Base-by-base conservation (phyloP, 1,140 invertebrate genomes). In the Hyles vespertilio region DNA sequence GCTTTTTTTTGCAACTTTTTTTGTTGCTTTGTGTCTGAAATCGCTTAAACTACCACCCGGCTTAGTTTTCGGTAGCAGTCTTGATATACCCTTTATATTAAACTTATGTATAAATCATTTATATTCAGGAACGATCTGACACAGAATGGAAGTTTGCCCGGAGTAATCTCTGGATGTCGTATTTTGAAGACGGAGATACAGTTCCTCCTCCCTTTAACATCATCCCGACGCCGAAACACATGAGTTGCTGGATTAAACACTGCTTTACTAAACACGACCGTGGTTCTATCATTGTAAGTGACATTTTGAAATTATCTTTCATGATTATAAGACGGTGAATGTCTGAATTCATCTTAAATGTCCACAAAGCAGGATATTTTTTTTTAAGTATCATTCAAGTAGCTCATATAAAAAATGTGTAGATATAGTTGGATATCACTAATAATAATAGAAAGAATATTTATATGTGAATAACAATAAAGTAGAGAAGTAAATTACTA, bases 61-160 rank as follows among this genome's bases (percentile, higher is more conserved):
- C n/a, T n/a, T n/a, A n/a, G n/a, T 7, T 32, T 51, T 44, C 3
- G 11, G 34, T 53, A 32, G 3, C 6, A 44, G 7, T 36, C 12
- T 54, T 8, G 6, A 9, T 43, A 40, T 9, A 32, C 12, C 49
- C 7, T 4, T 9, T 51, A 36, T 47, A 54, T 54, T 61, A 44
- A 12, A 12, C 3, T 22, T 22, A 22, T 22, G 22, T 22, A 22
- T 22, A 0, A 22, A 22, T 22, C 22, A 54, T 52, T 6, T 49
- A 63, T 63, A 50, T 60, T 50, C 60, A 96, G 95, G 94, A 96
- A 93, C 90, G 95, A 68, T 93, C 96, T 7, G 96, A 98, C 72
- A 93, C 92, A 0, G 96, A 98, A 89, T 98, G 96, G 96, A 98
- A 98, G 83, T 98, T 97, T 73, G 96, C 96, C 3, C 89, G 96